Evolutionary conservation across 2,113 vertebrate genomes (phyloP), one percentile per base, ranked within the genome.

Genomic region (Pelecanus crispus): DNA sequence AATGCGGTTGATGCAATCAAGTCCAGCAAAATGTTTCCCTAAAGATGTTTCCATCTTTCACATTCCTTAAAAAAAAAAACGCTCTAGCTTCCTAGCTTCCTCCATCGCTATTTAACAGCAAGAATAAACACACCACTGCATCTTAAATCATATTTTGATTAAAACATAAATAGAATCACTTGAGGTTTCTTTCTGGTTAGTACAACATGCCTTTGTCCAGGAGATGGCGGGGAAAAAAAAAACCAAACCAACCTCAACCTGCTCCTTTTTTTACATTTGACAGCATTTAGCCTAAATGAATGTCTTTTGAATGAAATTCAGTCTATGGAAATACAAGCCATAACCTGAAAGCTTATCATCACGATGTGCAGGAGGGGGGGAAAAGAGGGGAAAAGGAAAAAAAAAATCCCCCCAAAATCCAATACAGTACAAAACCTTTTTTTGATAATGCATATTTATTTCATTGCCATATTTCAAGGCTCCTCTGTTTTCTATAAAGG

Each of bases 1-100:
- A 91, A 91, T 4, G 56, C 6, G 58, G 92, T 96, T 94, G 97
- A 94, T 95, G 92, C 95, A 96, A 97, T 96, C 94, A 93, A 96
- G 96, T 90, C 94, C 91, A 92, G 93, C 95, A 88, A 98, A 97
- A 92, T 40, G 80, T 95, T 85, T 95, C 90, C 94, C 95, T 95
- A 89, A 97, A 96, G 95, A 96, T 93, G 71, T 61, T 97, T 91
- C 91, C 92, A 94, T 91, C 73, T 38, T 80, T 49, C 85, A 79
- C 56, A 88, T 72, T 90, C 65, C 67, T 91, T 73, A 1, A 58
- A 72, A 63, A 80, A 26, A 44, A 24, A 36, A 58, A n/a, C n/a
- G n/a, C n/a, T n/a, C n/a, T n/a, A n/a, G n/a, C n/a, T n/a, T n/a
- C n/a, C n/a, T 32, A 55, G 67, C 65, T 96, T 94, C 85, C 83